phyloP scores from a whole-genome alignment of 1,140 invertebrate genomes.

The Tetramorium parvispinum region DNA sequence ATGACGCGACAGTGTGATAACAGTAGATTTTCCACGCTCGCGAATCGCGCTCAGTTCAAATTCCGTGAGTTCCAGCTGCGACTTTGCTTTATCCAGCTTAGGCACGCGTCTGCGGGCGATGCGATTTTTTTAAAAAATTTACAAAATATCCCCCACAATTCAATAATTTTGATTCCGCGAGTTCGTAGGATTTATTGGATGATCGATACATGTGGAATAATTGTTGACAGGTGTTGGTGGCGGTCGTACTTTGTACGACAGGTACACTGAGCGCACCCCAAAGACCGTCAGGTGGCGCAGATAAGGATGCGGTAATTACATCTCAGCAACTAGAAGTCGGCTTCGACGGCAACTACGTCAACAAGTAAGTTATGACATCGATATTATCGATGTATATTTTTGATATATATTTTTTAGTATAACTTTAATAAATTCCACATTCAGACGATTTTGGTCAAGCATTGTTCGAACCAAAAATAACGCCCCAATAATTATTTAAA shows the following conservation, averaged over 20 bases:
- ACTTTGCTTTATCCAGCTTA: neutral
- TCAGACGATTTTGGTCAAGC: neutral
- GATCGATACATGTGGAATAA: neutral
- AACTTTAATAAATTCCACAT: neutral
- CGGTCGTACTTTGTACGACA: constrained; percentile 81
- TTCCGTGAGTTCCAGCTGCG: constrained; percentile 19
- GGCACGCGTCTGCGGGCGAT: no score
- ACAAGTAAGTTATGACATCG: constrained; percentile 79
- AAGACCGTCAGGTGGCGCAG: constrained; percentile 75
- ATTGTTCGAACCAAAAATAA: neutral
- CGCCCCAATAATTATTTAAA: neutral
- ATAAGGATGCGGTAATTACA: constrained; percentile 86
- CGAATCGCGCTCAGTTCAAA: constrained; percentile 12
- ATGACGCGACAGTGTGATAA: constrained; percentile 26
- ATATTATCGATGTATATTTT: no score
- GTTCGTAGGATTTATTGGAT: neutral
- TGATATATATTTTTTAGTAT: neutral
- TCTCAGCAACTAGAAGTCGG: constrained; percentile 88
- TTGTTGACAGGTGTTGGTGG: constrained; percentile 77
- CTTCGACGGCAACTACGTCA: constrained; percentile 89
- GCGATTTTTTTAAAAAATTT: neutral
- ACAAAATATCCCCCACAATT: neutral
- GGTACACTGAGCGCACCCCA: constrained; percentile 80
- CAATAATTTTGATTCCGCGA: neutral
- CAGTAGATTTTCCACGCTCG: constrained; percentile 31